These are phyloP conservation scores for Axinella damicornis DNA, from an alignment of 37 sponge, comb jelly and placozoan genomes.

Conservation along the genomic window DNA sequence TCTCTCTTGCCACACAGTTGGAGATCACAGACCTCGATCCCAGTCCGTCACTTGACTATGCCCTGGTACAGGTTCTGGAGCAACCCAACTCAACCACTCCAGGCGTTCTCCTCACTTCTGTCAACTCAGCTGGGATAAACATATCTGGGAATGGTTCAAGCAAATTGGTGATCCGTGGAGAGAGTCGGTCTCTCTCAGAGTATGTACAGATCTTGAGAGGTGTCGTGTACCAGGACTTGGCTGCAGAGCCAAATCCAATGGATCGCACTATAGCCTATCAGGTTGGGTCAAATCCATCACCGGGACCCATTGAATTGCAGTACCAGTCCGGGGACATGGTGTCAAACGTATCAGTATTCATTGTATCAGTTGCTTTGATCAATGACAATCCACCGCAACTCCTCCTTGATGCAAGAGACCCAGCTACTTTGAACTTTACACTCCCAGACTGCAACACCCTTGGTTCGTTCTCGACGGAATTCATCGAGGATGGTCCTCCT, in stretches of 20 bases:
- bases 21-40: slow-evolving; percentile 58
- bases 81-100: not conserved
- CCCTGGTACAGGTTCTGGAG: slow-evolving; percentile 14
- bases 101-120: slow-evolving; percentile 11
- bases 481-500: slow-evolving; percentile 49
- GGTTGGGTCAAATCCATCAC: slow-evolving; percentile 30
- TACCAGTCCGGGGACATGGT: slow-evolving; percentile 2
- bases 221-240: slow-evolving; percentile 37
- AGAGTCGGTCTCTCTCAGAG: slow-evolving; percentile 2
- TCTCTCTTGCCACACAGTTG: slow-evolving; percentile 22
- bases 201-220: slow-evolving; percentile 28
- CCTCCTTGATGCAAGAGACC: slow-evolving; percentile 18
- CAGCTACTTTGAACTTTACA: not conserved
- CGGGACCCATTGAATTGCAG: not conserved
- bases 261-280: slow-evolving; percentile 39
- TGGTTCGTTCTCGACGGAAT: slow-evolving; percentile 40
- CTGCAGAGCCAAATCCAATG: slow-evolving; percentile 42
- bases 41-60: slow-evolving; percentile 42
- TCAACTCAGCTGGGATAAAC: not conserved
- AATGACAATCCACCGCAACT: slow-evolving; percentile 67
- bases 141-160: slow-evolving; percentile 56
- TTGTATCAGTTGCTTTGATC: slow-evolving; percentile 31
- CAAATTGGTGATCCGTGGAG: slow-evolving; percentile 28
- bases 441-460: not conserved
- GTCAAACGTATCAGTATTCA: slow-evolving; percentile 20